Evolutionary conservation across 2,888 invertebrate genomes (phyloP), one percentile per base, ranked within the genome.

Genomic region (Chorisops tibialis): DNA sequence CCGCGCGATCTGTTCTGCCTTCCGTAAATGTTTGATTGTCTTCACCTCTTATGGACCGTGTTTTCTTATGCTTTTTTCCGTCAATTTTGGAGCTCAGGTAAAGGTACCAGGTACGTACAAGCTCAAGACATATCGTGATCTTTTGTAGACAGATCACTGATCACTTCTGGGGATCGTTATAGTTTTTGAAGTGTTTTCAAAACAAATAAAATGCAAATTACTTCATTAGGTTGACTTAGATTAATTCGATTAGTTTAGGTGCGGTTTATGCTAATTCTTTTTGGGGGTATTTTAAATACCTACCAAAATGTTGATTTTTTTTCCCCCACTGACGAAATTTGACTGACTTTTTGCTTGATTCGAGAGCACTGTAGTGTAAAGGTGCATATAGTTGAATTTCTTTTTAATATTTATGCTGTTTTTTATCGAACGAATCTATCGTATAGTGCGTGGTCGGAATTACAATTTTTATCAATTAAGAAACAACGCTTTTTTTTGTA

Each of bases 201-300:
- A 50, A 61, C 61, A 61, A 61, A 61, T 61, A 61, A 61, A 51
- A 61, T 61, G 61, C 61, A 61, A 61, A 61, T 61, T 51, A 61
- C 51, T 61, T 61, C 61, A 61, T 61, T 61, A 61, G 45, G 50
- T 39, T 37, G 60, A 60, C 48, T 41, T 30, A 60, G 60, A 60
- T 50, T 48, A 60, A 60, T 60, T 50, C 35, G 60, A 60, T 60
- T 49, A 50, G 38, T 50, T 60, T 24, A 50, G 60, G 60, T 60
- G 41, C 39, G 60, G 60, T 50, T 60, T 60, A 60, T 60, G 60
- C 50, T 60, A 60, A 60, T 60, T 50, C 39, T 35, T 50, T 21
- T 50, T 4, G 22, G 16, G 50, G 14, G 38, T 18, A 14, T 16
- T 41, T 14, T 14, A 41, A 41, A 41, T 41, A 18, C 18, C 16